Evolutionary conservation across 2,797 vertebrate species (phyloP), one percentile per base, ranked within the genome.

Genomic region (Falco cherrug): DNA sequence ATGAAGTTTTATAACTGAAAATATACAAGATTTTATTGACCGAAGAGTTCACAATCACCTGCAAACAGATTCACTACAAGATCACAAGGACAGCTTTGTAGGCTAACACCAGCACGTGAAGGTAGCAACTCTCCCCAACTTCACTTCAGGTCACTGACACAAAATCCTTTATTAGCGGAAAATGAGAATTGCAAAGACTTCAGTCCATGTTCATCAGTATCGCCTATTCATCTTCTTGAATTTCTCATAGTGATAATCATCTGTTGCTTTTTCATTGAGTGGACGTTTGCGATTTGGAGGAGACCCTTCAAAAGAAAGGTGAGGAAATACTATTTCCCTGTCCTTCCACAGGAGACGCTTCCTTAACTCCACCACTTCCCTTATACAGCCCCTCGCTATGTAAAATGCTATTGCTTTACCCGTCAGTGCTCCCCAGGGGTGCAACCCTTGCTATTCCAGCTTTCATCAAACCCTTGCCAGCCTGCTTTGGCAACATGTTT

Each of bases 221-320:
- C 99, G 95, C 37, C 99, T 98, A 88, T 99, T 99, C 99, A 99
- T 99, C 98, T 99, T 99, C 98, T 99, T 99, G 97, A 99, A 99
- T 95, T 99, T 99, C 97, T 99, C 99, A 31, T 99, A 99, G 95
- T 99, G 99, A 95, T 99, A 99, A 96, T 99, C 99, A 41, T 99
- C 99, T 0, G 99, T 99, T 71, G 99, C 99, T 95, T 99, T 99
- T 93, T 99, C 99, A 2, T 99, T 99, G 82, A 99, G 98, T 3
- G 99, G 99, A 17, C 99, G 99, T 93, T 99, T 99, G 91, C 99
- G 99, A 96, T 99, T 99, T 7, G 99, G 99, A 61, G 99, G 99
- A 67, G 99, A 98, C 8, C 98, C 97, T 98, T 90, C 74, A 92
- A 76, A 91, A 83, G 79, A 53, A 37, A 83, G 7, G 22, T 28